A percentile compares a stretch with the other conserved stretches of the same genome.
Evolutionary conservation across 2,113 vertebrate species (phyloP).

Genomic region (Sardina pilchardus): DNA sequence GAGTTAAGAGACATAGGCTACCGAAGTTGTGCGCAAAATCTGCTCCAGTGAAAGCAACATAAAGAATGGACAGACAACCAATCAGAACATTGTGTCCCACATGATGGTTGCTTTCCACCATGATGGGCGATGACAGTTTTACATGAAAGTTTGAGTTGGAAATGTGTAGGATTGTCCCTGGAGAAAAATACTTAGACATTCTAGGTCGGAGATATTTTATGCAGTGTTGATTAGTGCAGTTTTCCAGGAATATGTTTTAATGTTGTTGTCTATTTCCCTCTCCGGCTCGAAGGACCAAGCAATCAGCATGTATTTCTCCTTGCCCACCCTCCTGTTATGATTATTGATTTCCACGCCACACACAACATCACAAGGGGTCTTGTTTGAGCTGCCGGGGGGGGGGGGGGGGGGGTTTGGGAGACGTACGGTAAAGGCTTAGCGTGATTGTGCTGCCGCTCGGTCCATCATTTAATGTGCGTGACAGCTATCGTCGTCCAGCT

Average conservation of each 20-base stretch:
- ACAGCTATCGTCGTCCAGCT: background rate
- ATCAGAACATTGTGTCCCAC: too few species aligned
- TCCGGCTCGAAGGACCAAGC: constrained; percentile 15
- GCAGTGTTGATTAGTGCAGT: background rate
- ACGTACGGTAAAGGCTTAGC: background rate
- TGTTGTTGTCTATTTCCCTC: constrained; percentile 29
- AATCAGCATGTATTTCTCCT: constrained; percentile 27
- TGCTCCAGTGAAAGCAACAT: too few species aligned
- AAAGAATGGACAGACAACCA: too few species aligned
- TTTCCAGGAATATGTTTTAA: background rate
- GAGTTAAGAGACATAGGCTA: too few species aligned
- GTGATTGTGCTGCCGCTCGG: background rate
- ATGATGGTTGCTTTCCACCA: too few species aligned
- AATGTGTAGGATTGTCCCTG: background rate
- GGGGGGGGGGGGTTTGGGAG: too few species aligned
- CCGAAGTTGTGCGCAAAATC: too few species aligned
- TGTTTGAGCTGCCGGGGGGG: background rate
- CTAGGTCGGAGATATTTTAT: background rate
- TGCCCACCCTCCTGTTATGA: background rate
- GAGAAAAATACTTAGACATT: background rate
- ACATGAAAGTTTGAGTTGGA: background rate
- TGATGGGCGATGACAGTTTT: too few species aligned
- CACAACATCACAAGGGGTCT: constrained; percentile 15
- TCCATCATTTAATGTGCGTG: background rate
- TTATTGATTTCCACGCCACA: constrained; percentile 25